phyloP scores from a whole-genome alignment of 2,113 vertebrate genomes.

The Cynopterus brachyotis region DNA sequence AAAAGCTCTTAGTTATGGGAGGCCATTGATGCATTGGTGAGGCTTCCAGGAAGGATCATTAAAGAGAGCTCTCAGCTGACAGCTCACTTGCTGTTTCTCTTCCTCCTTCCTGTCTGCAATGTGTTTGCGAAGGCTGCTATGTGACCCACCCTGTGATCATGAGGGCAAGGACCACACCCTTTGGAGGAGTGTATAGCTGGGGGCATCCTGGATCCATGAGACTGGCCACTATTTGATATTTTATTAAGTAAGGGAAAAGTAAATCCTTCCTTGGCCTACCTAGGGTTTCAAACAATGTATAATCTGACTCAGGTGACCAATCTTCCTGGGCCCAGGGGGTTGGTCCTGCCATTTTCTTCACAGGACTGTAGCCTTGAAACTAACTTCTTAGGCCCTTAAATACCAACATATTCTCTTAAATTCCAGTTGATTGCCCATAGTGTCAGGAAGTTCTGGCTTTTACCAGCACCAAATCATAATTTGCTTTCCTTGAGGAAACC shows the following conservation, averaged over 20 bases:
- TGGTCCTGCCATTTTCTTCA: not conserved
- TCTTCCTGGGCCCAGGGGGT: not conserved
- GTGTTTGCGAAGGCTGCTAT: not conserved
- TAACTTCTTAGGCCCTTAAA: not conserved
- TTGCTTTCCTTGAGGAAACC: not conserved
- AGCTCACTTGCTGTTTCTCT: not conserved
- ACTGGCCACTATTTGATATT: not conserved
- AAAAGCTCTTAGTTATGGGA: not conserved
- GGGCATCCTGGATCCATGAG: not conserved
- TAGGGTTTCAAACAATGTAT: not conserved
- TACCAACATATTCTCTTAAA: not conserved
- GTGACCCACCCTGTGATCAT: not conserved
- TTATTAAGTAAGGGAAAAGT: not conserved
- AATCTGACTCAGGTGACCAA: not conserved
- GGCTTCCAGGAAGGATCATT: not conserved
- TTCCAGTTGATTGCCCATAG: not conserved
- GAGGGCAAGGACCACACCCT: not conserved
- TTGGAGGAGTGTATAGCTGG: not conserved
- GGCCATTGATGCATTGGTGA: not conserved
- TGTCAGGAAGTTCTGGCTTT: not conserved
- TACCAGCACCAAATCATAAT: not conserved
- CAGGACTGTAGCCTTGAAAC: too few relatives aligned
- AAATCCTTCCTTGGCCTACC: not conserved
- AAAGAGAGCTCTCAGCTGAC: not conserved
- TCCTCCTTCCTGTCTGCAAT: not conserved